Conservation (phyloP, 1,140 invertebrate species). For the Euura saliciscinereae region DNA sequence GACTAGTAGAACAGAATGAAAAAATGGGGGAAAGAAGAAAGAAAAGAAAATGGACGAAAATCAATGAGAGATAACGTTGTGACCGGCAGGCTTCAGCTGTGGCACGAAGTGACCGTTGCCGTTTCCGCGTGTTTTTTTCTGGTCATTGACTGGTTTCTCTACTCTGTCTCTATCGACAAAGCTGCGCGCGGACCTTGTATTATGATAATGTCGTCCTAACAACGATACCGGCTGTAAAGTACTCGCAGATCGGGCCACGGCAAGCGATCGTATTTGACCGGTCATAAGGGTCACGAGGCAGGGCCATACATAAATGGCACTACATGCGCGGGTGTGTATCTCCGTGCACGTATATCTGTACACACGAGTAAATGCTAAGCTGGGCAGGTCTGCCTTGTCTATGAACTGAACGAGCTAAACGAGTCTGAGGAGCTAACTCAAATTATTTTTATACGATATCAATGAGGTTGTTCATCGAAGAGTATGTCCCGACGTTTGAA, state of each 20-base stretch:
- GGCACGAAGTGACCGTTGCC: constrained; percentile 54
- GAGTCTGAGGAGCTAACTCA: not conserved
- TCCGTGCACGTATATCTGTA: not conserved
- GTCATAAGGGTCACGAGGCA: not conserved
- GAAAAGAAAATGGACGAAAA: constrained; percentile 32
- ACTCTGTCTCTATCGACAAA: constrained; percentile 30
- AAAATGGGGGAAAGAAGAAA: constrained; percentile 19
- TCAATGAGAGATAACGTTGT: constrained; percentile 53
- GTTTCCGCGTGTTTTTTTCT: constrained; percentile 59
- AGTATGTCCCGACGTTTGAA: no score
- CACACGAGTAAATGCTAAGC: not conserved
- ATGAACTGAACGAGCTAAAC: not conserved
- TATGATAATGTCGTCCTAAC: constrained; percentile 1
- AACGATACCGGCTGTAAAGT: constrained; percentile 2
- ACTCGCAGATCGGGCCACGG: not conserved
- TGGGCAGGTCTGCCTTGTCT: not conserved
- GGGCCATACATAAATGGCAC: not conserved
- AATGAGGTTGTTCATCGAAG: no score
- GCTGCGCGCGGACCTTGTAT: constrained; percentile 21
- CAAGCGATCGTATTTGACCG: not conserved
- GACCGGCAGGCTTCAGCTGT: constrained; percentile 40
- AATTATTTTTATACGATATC: not conserved
- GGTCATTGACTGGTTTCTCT: constrained; percentile 45
- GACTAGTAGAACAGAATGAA: not conserved
- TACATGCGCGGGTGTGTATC: not conserved